A percentile compares a stretch with the other conserved stretches of the same genome.
Evolutionary conservation across 2,797 vertebrate genomes (phyloP).

Genomic region (Clamator glandarius): DNA sequence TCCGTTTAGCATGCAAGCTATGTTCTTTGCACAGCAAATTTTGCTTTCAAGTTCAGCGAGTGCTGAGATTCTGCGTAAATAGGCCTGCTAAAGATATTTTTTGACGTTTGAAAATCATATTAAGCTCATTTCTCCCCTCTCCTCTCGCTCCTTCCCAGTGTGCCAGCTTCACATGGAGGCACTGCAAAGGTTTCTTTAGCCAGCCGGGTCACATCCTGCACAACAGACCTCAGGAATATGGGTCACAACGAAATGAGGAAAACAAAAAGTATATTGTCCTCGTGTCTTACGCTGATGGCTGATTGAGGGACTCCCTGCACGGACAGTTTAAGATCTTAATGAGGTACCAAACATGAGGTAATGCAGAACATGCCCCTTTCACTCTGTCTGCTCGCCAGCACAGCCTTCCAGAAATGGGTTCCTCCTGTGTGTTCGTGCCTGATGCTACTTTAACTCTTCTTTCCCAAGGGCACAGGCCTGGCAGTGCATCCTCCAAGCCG

Average conservation of each 20-base stretch:
- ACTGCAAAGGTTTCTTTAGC: neutral
- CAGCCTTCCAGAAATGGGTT: neutral
- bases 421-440: neutral
- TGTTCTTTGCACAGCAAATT: neutral
- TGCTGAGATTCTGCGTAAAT: neutral
- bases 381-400: neutral
- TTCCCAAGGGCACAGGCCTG: neutral
- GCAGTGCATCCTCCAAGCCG: neutral
- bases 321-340: slow-evolving; percentile 5
- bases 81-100: slow-evolving; percentile 39
- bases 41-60: neutral
- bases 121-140: neutral
- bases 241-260: neutral
- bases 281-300: neutral
- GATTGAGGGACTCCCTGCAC: slow-evolving; percentile 27
- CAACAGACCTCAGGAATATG: slow-evolving; percentile 17
- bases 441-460: neutral
- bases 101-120: slow-evolving; percentile 50
- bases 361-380: neutral
- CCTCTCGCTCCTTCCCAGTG: neutral
- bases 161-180: slow-evolving; percentile 11
- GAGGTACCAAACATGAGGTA: slow-evolving; percentile 7
- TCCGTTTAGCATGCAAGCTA: neutral
- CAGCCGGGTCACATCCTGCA: slow-evolving; percentile 20
- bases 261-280: slow-evolving; percentile 9